Evolutionary conservation across 1,140 invertebrate species (phyloP).

Genomic region (Zaprionus camerounensis): DNA sequence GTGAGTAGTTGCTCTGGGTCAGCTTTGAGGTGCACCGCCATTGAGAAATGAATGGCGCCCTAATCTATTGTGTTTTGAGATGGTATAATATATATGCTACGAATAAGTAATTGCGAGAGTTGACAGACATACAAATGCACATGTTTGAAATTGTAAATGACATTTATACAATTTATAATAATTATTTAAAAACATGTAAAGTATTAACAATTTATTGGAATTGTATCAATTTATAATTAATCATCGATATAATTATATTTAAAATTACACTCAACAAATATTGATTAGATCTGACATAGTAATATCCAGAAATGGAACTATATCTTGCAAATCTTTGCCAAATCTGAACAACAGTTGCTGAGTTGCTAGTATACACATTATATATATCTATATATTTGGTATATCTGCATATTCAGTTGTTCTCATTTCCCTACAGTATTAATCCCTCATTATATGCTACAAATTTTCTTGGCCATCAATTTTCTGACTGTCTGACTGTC

Average conservation of each 20-base stretch:
- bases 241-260: too few relatives aligned
- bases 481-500: neutral
- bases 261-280: too few relatives aligned
- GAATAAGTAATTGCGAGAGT: too few relatives aligned
- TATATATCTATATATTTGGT: neutral
- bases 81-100: too few relatives aligned
- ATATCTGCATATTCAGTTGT: neutral
- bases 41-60: conserved; percentile 37
- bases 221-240: too few relatives aligned
- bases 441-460: conserved; percentile 8
- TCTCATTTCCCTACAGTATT: neutral
- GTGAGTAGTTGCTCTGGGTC: conserved; percentile 8
- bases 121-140: too few relatives aligned
- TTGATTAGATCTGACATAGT: too few relatives aligned
- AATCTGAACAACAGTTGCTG: neutral
- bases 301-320: neutral
- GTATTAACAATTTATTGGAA: too few relatives aligned
- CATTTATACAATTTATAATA: too few relatives aligned
- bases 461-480: conserved; percentile 9
- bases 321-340: neutral
- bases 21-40: conserved; percentile 59
- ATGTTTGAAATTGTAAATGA: too few relatives aligned
- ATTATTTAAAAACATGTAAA: too few relatives aligned
- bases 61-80: neutral
- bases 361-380: neutral